A percentile compares a stretch with the other conserved stretches of the same genome.
These are phyloP conservation scores for Hirudinaria manillensis DNA, from an alignment of 2,888 invertebrate species.

Conservation along the genomic window DNA sequence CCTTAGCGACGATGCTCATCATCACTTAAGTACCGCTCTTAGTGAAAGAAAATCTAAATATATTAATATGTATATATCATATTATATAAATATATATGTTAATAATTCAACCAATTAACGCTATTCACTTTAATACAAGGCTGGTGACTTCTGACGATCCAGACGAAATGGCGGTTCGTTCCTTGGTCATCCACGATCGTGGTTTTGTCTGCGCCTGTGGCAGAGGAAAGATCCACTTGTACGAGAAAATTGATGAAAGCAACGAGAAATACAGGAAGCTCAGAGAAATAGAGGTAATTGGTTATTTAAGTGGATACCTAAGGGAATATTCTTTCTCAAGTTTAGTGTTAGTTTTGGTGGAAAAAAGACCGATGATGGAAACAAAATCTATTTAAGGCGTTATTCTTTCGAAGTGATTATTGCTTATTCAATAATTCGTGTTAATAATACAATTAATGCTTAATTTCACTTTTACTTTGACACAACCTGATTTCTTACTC, in stretches of 20 bases:
- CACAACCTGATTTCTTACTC: no score
- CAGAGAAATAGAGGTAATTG: constrained; percentile 21
- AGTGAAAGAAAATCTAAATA: no score
- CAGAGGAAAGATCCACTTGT: constrained; percentile 26
- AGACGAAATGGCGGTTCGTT: constrained; percentile 20
- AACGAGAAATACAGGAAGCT: constrained; percentile 27
- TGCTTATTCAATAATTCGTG: no score
- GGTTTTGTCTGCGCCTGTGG: constrained; percentile 30
- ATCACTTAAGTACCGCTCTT: no score
- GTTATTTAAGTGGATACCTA: not conserved
- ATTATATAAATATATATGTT: no score
- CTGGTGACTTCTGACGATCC: constrained; percentile 15
- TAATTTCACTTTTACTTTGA: no score
- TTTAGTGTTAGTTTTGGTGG: not conserved
- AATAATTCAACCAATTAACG: not conserved
- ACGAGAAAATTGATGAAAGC: constrained; percentile 22
- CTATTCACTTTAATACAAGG: not conserved
- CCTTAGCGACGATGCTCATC: no score
- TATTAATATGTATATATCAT: no score
- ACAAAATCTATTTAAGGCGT: no score
- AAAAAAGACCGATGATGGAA: not conserved
- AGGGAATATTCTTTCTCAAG: not conserved
- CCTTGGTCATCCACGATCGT: not conserved
- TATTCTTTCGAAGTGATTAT: no score
- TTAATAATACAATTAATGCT: no score